Evolutionary conservation across 2,888 invertebrate species (phyloP).

Genomic region (Drosophila kokeensis): DNA sequence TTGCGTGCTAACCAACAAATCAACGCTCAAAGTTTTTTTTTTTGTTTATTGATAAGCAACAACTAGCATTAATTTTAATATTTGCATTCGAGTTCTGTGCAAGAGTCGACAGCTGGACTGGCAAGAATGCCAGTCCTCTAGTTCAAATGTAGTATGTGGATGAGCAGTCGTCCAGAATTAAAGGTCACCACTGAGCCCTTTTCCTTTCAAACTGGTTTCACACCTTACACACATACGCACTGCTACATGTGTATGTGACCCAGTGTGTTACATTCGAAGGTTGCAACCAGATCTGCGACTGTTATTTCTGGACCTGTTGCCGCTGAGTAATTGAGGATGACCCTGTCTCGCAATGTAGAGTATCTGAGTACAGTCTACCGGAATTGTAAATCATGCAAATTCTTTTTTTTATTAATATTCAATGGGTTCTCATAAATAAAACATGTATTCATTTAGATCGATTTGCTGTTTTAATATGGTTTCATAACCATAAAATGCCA

Average conservation of each 20-base stretch:
- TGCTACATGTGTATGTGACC: conserved; percentile 28
- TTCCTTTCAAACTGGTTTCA: conserved; percentile 55
- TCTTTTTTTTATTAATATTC: conserved; percentile 6
- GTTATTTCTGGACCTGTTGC: conserved; percentile 21
- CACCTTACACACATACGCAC: conserved; percentile 10
- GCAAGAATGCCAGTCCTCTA: conserved; percentile 28
- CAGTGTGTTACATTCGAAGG: conserved; percentile 42
- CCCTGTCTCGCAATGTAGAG: neutral
- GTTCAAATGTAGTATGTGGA: conserved; percentile 38
- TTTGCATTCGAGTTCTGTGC: conserved; percentile 14
- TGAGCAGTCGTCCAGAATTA: conserved; percentile 23
- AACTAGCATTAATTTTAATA: conserved; percentile 23
- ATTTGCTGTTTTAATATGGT: conserved; percentile 37
- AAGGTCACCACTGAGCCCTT: conserved; percentile 54
- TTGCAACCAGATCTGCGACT: conserved; percentile 14
- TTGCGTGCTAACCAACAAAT: conserved; percentile 57
- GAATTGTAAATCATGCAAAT: conserved; percentile 58
- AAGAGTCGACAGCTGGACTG: conserved; percentile 16
- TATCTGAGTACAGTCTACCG: conserved; percentile 16
- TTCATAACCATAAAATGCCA: conserved; percentile 58
- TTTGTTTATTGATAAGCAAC: conserved; percentile 44
- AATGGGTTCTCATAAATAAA: conserved; percentile 64
- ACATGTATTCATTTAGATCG: conserved; percentile 55
- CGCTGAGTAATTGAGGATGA: conserved; percentile 35
- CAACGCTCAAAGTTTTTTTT: conserved; percentile 43